Conservation (phyloP, 1,140 invertebrate species). For the Octopus sinensis region DNA sequence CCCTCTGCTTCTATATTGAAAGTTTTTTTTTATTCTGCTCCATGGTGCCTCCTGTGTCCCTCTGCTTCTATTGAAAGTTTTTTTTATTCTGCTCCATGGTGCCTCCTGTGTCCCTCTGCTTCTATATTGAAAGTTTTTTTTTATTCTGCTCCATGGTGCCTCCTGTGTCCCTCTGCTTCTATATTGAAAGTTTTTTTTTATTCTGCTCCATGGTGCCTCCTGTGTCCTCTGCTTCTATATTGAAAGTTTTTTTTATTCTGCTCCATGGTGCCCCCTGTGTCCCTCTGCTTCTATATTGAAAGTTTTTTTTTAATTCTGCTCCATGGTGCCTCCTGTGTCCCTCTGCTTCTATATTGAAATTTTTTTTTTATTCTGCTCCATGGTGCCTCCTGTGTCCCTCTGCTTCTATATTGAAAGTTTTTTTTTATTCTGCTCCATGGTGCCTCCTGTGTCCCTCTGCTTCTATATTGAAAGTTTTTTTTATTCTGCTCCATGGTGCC, state of each 20-base stretch:
- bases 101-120: no score
- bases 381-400: constrained; percentile 61
- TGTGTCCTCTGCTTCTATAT: constrained; percentile 49
- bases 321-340: constrained; percentile 64
- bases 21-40: no score
- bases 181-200: constrained; percentile 6
- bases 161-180: background rate
- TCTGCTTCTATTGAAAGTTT: no score
- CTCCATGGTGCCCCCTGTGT: constrained; percentile 64
- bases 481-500: constrained; percentile 59
- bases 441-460: constrained; percentile 57
- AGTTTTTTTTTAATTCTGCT: constrained; percentile 14
- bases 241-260: constrained; percentile 3
- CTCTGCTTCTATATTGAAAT: background rate
- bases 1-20: no score
- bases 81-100: no score
- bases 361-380: constrained; percentile 43
- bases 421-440: constrained; percentile 57
- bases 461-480: background rate
- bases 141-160: background rate
- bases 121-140: no score
- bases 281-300: background rate
- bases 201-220: constrained; percentile 60
- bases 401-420: background rate
- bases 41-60: no score